Evolutionary conservation across 1,140 invertebrate genomes (phyloP).

Genomic region (Lysiphlebus fabarum): DNA sequence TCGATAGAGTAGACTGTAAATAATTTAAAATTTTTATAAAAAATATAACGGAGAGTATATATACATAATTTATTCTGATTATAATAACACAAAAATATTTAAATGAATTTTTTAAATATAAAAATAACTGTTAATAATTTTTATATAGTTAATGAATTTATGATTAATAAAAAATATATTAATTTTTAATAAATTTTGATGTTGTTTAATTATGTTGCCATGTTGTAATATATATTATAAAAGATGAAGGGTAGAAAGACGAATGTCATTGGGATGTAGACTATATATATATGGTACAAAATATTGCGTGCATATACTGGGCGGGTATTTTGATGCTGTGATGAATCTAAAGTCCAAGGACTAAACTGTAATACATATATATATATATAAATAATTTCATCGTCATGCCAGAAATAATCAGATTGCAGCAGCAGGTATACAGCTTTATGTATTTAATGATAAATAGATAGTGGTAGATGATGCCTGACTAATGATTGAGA

Average conservation of each 20-base stretch:
- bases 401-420: slow-evolving; percentile 31
- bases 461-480: slow-evolving; percentile 9
- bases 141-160: too few relatives aligned
- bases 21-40: too few relatives aligned
- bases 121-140: too few relatives aligned
- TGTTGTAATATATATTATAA: slow-evolving; percentile 11
- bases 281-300: slow-evolving; percentile 22
- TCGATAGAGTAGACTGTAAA: too few relatives aligned
- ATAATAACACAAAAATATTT: too few relatives aligned
- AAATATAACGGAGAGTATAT: too few relatives aligned
- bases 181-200: not conserved
- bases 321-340: slow-evolving; percentile 47
- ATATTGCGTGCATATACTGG: slow-evolving; percentile 47
- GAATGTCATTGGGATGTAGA: slow-evolving; percentile 42
- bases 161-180: too few relatives aligned
- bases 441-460: slow-evolving; percentile 15
- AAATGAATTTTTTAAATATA: too few relatives aligned
- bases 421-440: slow-evolving; percentile 21
- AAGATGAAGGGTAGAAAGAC: slow-evolving; percentile 16
- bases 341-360: slow-evolving; percentile 46
- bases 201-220: not conserved
- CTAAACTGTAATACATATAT: slow-evolving; percentile 43
- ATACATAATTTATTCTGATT: too few relatives aligned
- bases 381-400: slow-evolving; percentile 48
- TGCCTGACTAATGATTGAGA: slow-evolving; percentile 13